A percentile compares a stretch with the other conserved stretches of the same genome.
These are phyloP conservation scores for Mizuhopecten yessoensis DNA, from an alignment of 1,140 invertebrate genomes.

Conservation along the genomic window DNA sequence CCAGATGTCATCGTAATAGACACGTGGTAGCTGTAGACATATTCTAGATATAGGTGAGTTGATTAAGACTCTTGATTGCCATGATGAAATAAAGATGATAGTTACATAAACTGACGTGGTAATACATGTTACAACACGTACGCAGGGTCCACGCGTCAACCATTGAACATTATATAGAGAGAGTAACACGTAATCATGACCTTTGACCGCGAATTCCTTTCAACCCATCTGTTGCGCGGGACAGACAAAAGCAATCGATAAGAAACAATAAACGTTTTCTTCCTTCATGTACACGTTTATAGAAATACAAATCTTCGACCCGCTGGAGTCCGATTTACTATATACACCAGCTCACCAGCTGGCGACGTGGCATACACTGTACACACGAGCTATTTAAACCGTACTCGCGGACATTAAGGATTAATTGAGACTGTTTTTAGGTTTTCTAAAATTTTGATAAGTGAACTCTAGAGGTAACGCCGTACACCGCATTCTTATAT, in stretches of 20 bases:
- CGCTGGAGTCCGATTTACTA: not conserved
- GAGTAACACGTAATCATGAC: not conserved
- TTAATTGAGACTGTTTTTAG: too few relatives aligned
- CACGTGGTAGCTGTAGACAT: too few relatives aligned
- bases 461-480: too few relatives aligned
- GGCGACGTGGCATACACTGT: not conserved
- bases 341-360: not conserved
- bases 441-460: too few relatives aligned
- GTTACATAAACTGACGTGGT: too few relatives aligned
- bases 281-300: not conserved
- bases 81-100: too few relatives aligned
- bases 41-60: too few relatives aligned
- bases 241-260: constrained; percentile 28
- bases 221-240: constrained; percentile 14
- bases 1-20: too few relatives aligned
- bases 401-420: not conserved
- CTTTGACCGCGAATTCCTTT: not conserved
- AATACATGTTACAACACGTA: too few relatives aligned
- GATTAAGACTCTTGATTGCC: too few relatives aligned
- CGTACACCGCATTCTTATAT: not conserved
- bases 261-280: not conserved
- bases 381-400: not conserved
- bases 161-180: too few relatives aligned
- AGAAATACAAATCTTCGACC: not conserved
- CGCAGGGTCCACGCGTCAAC: too few relatives aligned